Evolutionary conservation across 2,888 invertebrate genomes (phyloP), one percentile per base, ranked within the genome.

Genomic region (Leptinotarsa haldemani): DNA sequence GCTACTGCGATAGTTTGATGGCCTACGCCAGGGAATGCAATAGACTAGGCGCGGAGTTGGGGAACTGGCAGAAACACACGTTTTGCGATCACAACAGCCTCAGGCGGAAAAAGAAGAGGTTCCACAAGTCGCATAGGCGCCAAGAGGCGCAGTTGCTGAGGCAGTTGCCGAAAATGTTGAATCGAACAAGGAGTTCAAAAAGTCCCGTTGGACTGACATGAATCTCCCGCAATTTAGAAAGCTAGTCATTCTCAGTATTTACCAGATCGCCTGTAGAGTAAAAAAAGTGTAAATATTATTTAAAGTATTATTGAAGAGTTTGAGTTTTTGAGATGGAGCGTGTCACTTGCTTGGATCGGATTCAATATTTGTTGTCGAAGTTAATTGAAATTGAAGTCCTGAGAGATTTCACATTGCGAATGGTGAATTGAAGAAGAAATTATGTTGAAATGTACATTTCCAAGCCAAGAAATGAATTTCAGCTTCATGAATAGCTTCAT

Each of bases 21-120:
- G 97, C 97, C 3, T 97, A 97, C 85, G 94, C 95, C 0, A 92
- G 95, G 79, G 96, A 96, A 86, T 97, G 97, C 85, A 90, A 93
- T 77, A 90, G 96, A 25, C 87, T 94, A 56, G 96, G 96, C 0
- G 93, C 94, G 0, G 89, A 90, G 75, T 88, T 95, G 65, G 89
- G 89, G 0, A 90, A 93, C 78, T 97, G 96, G 96, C 90, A 93
- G 75, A 89, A 89, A 65, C 89, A 90, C 65, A 74, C 75, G 5
- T 67, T 70, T 22, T 79, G 79, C 63, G 77, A 79, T 61, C 67
- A 68, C 15, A 69, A 40, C 52, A 75, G 74, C 46, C 65, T 70
- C 4, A 69, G 66, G 47, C 74, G 63, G 22, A 70, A 22, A 16
- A 70, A 69, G 20, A 76, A 52, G 61, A 65, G 53, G 13, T 61